Evolutionary conservation across 2,888 invertebrate species (phyloP), one percentile per base, ranked within the genome.

Genomic region (Phyllotreta striolata): DNA sequence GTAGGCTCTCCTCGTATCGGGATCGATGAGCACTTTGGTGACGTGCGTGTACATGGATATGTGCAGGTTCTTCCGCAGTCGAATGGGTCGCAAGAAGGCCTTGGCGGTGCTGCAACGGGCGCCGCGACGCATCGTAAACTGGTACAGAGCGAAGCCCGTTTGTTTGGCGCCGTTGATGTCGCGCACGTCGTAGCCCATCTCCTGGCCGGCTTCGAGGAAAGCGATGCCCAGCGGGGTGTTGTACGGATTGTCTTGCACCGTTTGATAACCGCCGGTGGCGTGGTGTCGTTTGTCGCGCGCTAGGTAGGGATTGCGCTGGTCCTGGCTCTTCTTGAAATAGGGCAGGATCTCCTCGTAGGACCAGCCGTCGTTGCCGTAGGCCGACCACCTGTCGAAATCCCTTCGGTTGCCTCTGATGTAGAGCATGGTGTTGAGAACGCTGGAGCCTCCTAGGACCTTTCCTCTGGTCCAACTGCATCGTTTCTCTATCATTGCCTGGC

Each of bases 391-490:
- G 79, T 96, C 92, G 77, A 87, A 97, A 80, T 96, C 96, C 0
- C 91, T 84, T 61, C 87, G 86, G 79, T 95, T 95, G 0, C 96
- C 96, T 66, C 96, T 84, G 46, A 96, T 88, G 79, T 97, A 96
- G 0, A 95, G 85, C 95, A 96, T 95, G 1, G 93, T 93, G 77
- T 95, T 96, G 0, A 95, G 84, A 0, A 94, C 93, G 41, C 92
- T 92, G 3, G 92, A 92, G 0, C 96, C 96, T 0, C 95, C 95
- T 0, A 95, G 83, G 0, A 92, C 89, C 83, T 95, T 95, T 52
- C 96, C 96, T 63, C 95, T 86, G 0, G 95, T 95, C 95, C 95
- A 95, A 74, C 90, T 89, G 76, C 93, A 93, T 46, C 93, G 86
- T 73, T 90, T 87, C 76, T 93, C 93, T 58, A 88, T 84, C 93